Evolutionary conservation across 2,888 invertebrate genomes (phyloP).

Genomic region (Andrena haemorrhoa): DNA sequence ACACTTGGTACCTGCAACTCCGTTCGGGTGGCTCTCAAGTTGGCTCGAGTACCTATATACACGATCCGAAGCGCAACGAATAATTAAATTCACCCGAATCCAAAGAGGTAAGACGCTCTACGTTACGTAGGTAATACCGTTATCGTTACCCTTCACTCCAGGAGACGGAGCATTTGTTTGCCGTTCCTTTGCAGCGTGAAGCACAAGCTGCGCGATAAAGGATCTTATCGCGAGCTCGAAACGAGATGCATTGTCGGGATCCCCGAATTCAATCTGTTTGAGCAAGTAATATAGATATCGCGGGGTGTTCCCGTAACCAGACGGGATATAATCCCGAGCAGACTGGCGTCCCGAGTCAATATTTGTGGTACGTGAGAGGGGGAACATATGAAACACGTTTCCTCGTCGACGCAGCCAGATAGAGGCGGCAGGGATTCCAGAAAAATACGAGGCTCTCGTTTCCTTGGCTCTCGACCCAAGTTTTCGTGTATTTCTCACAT

Average conservation of each 20-base stretch:
- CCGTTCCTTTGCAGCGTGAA: too few relatives aligned
- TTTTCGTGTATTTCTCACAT: slow-evolving; percentile 27
- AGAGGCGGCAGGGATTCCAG: slow-evolving; percentile 11
- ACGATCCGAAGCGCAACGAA: too few relatives aligned
- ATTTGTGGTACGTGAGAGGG: slow-evolving; percentile 62
- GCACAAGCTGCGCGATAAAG: not conserved
- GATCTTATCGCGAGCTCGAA: slow-evolving; percentile 2
- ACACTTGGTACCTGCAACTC: too few relatives aligned
- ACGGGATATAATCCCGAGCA: slow-evolving; percentile 65
- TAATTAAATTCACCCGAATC: too few relatives aligned
- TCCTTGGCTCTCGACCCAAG: not conserved
- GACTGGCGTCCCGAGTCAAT: slow-evolving; percentile 66
- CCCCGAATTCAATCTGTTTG: slow-evolving; percentile 53
- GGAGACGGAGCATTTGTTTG: not conserved
- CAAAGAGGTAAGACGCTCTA: too few relatives aligned
- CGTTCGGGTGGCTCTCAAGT: too few relatives aligned
- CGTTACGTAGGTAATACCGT: too few relatives aligned
- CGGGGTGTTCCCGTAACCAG: slow-evolving; percentile 49
- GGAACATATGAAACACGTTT: slow-evolving; percentile 51
- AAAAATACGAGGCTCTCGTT: not conserved
- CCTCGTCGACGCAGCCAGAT: slow-evolving; percentile 13
- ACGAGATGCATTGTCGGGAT: slow-evolving; percentile 36
- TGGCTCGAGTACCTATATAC: too few relatives aligned
- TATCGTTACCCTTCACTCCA: not conserved
- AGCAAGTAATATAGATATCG: slow-evolving; percentile 39